These are phyloP conservation scores for Pardosa pseudoannulata DNA, from an alignment of 2,888 invertebrate genomes.

Conservation along the genomic window DNA sequence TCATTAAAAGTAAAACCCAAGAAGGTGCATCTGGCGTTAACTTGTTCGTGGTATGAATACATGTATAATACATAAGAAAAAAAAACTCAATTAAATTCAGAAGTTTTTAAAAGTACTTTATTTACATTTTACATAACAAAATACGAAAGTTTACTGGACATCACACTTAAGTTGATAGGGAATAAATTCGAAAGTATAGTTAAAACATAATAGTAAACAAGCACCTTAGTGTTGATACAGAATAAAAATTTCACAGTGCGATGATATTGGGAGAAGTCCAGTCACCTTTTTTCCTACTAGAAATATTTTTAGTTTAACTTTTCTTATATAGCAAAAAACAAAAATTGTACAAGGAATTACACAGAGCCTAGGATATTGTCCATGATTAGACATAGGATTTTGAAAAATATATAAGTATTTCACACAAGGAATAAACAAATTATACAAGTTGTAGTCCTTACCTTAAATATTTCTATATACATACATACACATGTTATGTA, in stretches of 20 bases:
- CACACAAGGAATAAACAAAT: too few relatives aligned
- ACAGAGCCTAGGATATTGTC: neutral
- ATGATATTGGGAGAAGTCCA: conserved; percentile 29
- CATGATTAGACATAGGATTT: conserved; percentile 21
- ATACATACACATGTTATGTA: too few relatives aligned
- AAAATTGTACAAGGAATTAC: neutral
- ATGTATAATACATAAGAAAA: too few relatives aligned
- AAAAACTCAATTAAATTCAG: neutral
- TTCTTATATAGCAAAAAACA: neutral
- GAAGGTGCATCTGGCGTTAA: too few relatives aligned
- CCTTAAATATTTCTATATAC: too few relatives aligned
- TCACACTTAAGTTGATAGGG: conserved; percentile 23
- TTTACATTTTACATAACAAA: conserved; percentile 61
- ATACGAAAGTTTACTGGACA: conserved; percentile 53
- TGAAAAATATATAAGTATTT: too few relatives aligned
- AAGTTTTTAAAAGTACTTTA: conserved; percentile 57
- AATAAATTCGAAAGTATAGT: conserved; percentile 28
- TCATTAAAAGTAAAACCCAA: too few relatives aligned
- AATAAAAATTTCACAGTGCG: conserved; percentile 48
- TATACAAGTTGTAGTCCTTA: too few relatives aligned
- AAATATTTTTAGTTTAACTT: neutral
- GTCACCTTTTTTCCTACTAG: conserved; percentile 34
- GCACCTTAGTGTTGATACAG: conserved; percentile 55
- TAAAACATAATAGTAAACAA: conserved; percentile 36
- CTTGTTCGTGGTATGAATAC: too few relatives aligned